Conservation (phyloP, 2,888 invertebrate species). For the Melieria crassipennis region DNA sequence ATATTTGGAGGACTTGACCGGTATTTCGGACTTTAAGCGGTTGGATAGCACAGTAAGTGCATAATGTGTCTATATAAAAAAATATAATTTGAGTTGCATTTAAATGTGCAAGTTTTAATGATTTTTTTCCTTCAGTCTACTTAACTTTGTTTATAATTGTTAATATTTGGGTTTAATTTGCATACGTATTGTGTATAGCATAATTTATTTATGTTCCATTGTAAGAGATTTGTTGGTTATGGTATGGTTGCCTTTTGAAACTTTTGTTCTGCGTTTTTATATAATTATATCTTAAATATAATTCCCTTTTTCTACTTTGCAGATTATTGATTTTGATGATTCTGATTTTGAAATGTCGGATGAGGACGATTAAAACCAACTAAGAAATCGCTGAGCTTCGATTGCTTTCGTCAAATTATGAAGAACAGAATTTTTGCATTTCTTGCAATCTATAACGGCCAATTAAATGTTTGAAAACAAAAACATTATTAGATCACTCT, state of each 20-base stretch:
- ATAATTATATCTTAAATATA: neutral
- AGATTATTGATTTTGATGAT: constrained; percentile 64
- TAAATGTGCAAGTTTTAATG: no score
- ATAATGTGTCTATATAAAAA: no score
- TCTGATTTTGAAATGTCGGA: constrained; percentile 60
- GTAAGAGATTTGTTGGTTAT: neutral
- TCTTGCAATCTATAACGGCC: neutral
- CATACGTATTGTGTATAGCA: neutral
- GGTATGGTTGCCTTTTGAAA: no score
- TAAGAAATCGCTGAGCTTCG: neutral
- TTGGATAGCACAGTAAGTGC: constrained; percentile 69
- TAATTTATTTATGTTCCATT: neutral
- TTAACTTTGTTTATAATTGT: no score
- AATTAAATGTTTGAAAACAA: neutral
- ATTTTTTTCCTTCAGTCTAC: no score
- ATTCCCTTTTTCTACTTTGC: constrained; percentile 35
- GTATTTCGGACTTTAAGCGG: constrained; percentile 74
- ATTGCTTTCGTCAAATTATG: neutral
- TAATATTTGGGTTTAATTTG: no score
- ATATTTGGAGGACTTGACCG: constrained; percentile 87
- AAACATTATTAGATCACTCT: no score
- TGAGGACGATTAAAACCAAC: constrained; percentile 40
- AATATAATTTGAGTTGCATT: no score
- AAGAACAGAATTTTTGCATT: neutral
- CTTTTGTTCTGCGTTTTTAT: neutral